Conservation (phyloP, 2,113 vertebrate species). For the Ceyx melanurus region DNA sequence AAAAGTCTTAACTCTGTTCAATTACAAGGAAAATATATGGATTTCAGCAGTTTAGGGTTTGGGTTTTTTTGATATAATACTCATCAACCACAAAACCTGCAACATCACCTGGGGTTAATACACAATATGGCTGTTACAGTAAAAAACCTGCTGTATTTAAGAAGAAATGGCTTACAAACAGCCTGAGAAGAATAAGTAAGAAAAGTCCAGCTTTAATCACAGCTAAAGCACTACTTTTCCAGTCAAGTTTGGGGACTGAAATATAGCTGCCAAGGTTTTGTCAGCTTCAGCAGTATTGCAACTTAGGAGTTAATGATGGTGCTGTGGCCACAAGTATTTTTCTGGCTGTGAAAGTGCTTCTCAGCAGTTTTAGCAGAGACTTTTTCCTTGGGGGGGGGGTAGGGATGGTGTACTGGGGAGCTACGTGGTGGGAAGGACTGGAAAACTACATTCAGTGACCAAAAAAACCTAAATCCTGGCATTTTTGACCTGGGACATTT, state of each 20-base stretch:
- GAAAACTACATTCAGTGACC: not conserved
- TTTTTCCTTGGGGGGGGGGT: not conserved
- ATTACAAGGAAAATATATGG: not conserved
- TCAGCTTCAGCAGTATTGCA: not conserved
- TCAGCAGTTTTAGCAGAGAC: not conserved
- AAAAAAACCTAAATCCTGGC: not conserved
- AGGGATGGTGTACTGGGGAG: not conserved
- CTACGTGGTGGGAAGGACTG: not conserved
- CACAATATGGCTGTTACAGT: not conserved
- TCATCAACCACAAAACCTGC: not conserved
- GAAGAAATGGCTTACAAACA: not conserved
- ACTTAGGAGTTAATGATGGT: not conserved
- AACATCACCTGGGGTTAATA: not conserved
- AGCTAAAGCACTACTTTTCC: not conserved
- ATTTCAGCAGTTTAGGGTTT: not conserved
- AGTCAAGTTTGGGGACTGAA: not conserved
- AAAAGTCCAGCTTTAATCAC: not conserved
- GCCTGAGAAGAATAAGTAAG: not conserved
- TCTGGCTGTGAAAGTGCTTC: not conserved
- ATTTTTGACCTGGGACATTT: not conserved
- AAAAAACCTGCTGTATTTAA: not conserved
- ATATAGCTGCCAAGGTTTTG: not conserved
- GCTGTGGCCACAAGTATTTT: not conserved
- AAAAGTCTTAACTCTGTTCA: not conserved
- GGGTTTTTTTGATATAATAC: not conserved